Percentiles rank a stretch among this genome's conserved stretches.
phyloP scores from a whole-genome alignment of 2,888 invertebrate genomes.

The Sinodicranocentrus sp. region DNA sequence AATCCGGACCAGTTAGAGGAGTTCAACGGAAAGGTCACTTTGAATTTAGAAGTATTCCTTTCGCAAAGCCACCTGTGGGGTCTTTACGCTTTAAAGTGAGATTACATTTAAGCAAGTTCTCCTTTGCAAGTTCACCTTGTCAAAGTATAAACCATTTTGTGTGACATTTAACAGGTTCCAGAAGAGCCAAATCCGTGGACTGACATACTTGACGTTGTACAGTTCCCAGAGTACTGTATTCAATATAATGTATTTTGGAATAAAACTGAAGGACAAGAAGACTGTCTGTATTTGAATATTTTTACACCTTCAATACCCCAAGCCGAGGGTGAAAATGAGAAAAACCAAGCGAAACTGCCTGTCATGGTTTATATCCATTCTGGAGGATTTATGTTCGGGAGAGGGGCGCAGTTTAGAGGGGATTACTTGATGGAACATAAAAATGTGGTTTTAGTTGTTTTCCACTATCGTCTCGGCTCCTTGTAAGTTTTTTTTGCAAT shows the following conservation, averaged over 20 bases:
- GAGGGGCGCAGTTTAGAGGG: constrained; percentile 64
- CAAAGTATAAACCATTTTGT: not conserved
- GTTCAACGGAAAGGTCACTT: constrained; percentile 45
- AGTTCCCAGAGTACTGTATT: constrained; percentile 69
- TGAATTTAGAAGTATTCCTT: constrained; percentile 67
- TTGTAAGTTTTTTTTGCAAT: constrained; percentile 36
- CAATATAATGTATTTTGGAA: constrained; percentile 72
- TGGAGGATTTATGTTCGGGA: constrained; percentile 72
- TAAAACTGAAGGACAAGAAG: constrained; percentile 64
- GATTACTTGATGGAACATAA: constrained; percentile 68
- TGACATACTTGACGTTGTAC: constrained; percentile 19
- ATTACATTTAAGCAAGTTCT: too few species aligned
- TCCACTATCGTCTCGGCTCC: constrained; percentile 61
- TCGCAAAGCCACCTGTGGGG: constrained; percentile 62
- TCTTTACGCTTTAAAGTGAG: constrained; percentile 56
- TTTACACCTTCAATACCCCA: constrained; percentile 34
- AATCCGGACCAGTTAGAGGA: constrained; percentile 65
- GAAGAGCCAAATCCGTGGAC: constrained; percentile 59
- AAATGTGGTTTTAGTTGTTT: constrained; percentile 61
- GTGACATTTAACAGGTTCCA: too few species aligned
- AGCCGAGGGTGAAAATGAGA: not conserved
- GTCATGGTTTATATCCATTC: constrained; percentile 70
- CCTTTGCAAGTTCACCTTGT: not conserved
- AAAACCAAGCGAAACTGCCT: constrained; percentile 31
- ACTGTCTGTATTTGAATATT: constrained; percentile 57